Base-by-base conservation (phyloP, 2,888 invertebrate species). In the Leptura quadrifasciata region DNA sequence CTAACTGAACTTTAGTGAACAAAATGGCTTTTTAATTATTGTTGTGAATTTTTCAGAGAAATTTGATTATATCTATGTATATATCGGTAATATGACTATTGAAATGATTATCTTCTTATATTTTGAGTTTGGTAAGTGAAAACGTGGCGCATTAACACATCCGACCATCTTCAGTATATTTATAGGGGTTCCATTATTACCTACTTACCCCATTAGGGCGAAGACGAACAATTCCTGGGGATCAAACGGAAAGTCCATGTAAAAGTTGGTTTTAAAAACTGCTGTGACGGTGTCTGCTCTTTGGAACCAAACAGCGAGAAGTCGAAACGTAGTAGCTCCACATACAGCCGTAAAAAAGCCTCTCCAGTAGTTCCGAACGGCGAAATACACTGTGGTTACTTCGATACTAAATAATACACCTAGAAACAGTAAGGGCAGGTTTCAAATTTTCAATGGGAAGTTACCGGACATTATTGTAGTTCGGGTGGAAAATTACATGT, bases 391-490 rank as follows among this genome's bases (percentile, higher is more conserved):
- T 0, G 99, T 97, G 21, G 99, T 99, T 90, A 99, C 99, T 92
- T 99, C 99, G 84, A 99, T 99, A 84, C 98, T 98, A 90, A 99
- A 99, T 72, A 99, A 91, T 0, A 99, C 99, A 84, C 99, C 96
- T 95, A 90, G 17, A 90, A 91, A 72, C 15, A 2, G 39, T 1
- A 39, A 39, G 2, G 2, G 39, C 1, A 15, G 2, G 39, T 2
- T 12, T n/a, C 10, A 12, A 39, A 15, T 15, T 9, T 15, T 39
- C 98, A 99, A 90, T 98, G 98, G 92, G 99, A 98, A 84, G 91
- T 0, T 99, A 98, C 85, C 98, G 96, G 95, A 90, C 12, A 90
- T 90, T 67, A 24, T 21, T n/a, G n/a, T n/a, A n/a, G n/a, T n/a
- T n/a, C n/a, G n/a, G n/a, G n/a, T n/a, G n/a, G n/a, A n/a, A n/a